These are phyloP conservation scores for Diuraphis noxia DNA, from an alignment of 1,140 invertebrate genomes.

Conservation along the genomic window DNA sequence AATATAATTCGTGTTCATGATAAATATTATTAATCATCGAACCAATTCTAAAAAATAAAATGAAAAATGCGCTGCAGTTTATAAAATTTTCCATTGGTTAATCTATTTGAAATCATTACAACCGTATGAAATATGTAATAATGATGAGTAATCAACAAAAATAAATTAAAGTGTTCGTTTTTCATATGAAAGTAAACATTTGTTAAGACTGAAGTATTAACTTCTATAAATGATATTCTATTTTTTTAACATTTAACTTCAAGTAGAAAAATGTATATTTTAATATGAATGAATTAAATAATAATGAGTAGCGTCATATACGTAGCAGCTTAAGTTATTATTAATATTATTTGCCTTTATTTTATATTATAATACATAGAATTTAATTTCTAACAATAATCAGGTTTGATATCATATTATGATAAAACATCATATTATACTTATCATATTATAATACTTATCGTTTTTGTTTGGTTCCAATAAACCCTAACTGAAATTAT, in stretches of 20 bases:
- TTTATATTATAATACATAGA: not conserved
- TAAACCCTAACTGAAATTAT: not conserved
- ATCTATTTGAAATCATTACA: not conserved
- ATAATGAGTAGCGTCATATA: too few relatives aligned
- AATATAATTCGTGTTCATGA: not conserved
- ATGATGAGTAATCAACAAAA: not conserved
- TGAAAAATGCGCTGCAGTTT: not conserved
- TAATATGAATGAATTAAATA: too few relatives aligned
- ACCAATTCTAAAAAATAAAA: not conserved
- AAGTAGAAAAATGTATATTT: not conserved
- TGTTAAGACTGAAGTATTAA: not conserved
- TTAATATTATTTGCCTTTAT: not conserved
- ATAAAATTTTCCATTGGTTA: not conserved
- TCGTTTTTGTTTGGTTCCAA: not conserved
- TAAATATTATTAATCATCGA: not conserved
- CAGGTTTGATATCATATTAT: not conserved
- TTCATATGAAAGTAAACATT: not conserved
- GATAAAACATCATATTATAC: not conserved
- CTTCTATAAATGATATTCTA: not conserved
- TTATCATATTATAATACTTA: too few relatives aligned
- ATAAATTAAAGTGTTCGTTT: not conserved
- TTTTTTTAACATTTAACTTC: not conserved
- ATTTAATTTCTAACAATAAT: not conserved
- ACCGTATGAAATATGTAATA: not conserved
- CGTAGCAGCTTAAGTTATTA: not conserved